A percentile compares a stretch with the other conserved stretches of the same genome.
Evolutionary conservation across 2,888 invertebrate genomes (phyloP).

Genomic region (Caenorhabditis sulstoni): DNA sequence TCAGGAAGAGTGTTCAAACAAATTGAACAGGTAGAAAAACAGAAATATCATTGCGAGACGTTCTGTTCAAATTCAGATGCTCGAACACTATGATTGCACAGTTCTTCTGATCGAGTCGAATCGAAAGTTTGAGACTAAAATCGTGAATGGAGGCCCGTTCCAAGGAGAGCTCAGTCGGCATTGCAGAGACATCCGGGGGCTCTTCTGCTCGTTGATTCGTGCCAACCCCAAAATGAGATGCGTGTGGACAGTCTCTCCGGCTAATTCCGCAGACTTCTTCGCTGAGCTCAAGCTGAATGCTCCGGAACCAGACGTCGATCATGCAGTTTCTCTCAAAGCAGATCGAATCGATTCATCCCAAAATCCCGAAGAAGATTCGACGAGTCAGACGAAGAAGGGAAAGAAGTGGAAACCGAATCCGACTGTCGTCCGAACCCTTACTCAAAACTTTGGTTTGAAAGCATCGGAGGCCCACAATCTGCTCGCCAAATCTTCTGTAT

Average conservation of each 20-base stretch:
- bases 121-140: slow-evolving; percentile 74
- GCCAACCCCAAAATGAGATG: slow-evolving; percentile 94
- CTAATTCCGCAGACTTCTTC: slow-evolving; percentile 95
- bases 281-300: slow-evolving; percentile 88
- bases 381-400: slow-evolving; percentile 33
- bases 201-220: slow-evolving; percentile 91
- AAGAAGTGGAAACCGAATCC: slow-evolving; percentile 64
- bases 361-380: background rate
- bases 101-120: slow-evolving; percentile 78
- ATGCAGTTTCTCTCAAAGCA: slow-evolving; percentile 63
- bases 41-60: background rate
- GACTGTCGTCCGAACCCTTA: slow-evolving; percentile 61
- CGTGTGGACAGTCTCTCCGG: slow-evolving; percentile 96
- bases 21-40: slow-evolving; percentile 84
- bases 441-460: slow-evolving; percentile 49
- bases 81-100: slow-evolving; percentile 73
- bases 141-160: slow-evolving; percentile 78
- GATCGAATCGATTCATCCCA: slow-evolving; percentile 59
- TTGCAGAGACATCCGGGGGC: slow-evolving; percentile 74
- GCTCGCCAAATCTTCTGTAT: slow-evolving; percentile 25
- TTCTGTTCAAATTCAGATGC: slow-evolving; percentile 72
- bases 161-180: slow-evolving; percentile 79
- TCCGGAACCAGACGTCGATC: slow-evolving; percentile 67
- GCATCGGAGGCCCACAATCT: slow-evolving; percentile 41
- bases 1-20: slow-evolving; percentile 96